Percentiles rank a stretch among this genome's conserved stretches.
These are phyloP conservation scores for Hippolais icterina DNA, from an alignment of 2,113 vertebrate genomes.

Conservation along the genomic window DNA sequence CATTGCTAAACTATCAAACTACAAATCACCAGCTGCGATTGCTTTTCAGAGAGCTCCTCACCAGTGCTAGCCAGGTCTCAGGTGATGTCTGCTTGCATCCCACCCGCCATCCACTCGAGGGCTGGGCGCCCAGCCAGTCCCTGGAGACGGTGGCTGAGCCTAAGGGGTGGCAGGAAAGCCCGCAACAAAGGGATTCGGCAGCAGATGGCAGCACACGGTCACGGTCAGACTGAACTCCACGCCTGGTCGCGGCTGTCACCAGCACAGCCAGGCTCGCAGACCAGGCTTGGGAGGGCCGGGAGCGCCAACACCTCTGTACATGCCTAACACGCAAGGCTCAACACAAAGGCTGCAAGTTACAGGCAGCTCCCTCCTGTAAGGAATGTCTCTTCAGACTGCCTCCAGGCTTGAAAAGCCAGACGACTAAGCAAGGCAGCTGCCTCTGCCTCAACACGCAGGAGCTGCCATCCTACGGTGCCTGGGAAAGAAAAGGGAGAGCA, in stretches of 20 bases:
- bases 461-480: not conserved
- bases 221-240: not conserved
- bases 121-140: fast-evolving
- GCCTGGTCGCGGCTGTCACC: fast-evolving
- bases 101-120: fast-evolving
- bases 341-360: not conserved
- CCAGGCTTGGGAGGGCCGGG: not conserved
- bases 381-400: not conserved
- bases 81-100: not conserved
- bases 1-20: not conserved
- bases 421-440: not conserved
- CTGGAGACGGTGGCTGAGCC: not conserved
- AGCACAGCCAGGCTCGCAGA: not conserved
- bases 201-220: not conserved
- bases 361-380: not conserved
- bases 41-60: not conserved
- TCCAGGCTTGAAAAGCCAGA: not conserved
- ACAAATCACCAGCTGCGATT: not conserved
- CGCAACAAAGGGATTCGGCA: not conserved
- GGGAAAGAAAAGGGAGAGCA: not conserved
- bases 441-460: not conserved
- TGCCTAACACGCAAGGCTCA: not conserved
- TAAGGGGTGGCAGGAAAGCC: not conserved
- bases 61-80: not conserved
- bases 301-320: not conserved